Conservation (phyloP, 2,113 vertebrate genomes). For the Sardina pilchardus region DNA sequence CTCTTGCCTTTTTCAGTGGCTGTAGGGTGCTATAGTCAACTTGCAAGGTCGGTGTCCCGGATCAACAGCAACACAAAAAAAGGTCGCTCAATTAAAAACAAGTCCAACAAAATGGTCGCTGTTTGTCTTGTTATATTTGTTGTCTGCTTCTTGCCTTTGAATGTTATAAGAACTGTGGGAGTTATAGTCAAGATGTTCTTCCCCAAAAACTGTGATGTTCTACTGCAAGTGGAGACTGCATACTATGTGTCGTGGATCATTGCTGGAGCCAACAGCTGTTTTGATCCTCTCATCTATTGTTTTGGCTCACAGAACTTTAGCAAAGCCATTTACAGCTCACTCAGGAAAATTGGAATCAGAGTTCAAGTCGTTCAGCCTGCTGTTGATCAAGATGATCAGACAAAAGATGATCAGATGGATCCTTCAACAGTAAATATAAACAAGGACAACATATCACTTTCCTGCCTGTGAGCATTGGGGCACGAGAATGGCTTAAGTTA, state of each 20-base stretch:
- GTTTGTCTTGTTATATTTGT: constrained; percentile 56
- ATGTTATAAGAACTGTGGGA: constrained; percentile 44
- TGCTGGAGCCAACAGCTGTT: constrained; percentile 56
- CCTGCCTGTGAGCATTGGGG: not conserved
- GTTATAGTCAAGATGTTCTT: constrained; percentile 45
- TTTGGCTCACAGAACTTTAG: constrained; percentile 52
- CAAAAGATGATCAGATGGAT: not conserved
- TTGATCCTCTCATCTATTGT: constrained; percentile 53
- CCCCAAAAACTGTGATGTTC: not conserved
- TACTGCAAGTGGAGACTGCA: constrained; percentile 42
- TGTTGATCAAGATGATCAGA: not conserved
- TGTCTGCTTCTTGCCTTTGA: constrained; percentile 56
- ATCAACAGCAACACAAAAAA: constrained; percentile 42
- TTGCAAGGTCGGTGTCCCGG: constrained; percentile 54
- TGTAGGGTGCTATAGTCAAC: constrained; percentile 47
- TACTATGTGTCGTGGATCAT: constrained; percentile 54
- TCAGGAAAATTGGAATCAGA: constrained; percentile 31
- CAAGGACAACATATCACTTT: constrained; percentile 11
- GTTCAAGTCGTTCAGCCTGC: not conserved
- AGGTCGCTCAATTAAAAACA: constrained; percentile 55
- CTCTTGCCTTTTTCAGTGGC: constrained; percentile 55
- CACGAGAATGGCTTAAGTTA: not conserved
- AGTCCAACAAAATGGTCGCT: constrained; percentile 51
- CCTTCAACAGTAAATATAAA: not conserved
- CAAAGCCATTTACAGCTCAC: constrained; percentile 41